Evolutionary conservation across 1,140 invertebrate species (phyloP), one percentile per base, ranked within the genome.

Genomic region (Drosophila pachea): DNA sequence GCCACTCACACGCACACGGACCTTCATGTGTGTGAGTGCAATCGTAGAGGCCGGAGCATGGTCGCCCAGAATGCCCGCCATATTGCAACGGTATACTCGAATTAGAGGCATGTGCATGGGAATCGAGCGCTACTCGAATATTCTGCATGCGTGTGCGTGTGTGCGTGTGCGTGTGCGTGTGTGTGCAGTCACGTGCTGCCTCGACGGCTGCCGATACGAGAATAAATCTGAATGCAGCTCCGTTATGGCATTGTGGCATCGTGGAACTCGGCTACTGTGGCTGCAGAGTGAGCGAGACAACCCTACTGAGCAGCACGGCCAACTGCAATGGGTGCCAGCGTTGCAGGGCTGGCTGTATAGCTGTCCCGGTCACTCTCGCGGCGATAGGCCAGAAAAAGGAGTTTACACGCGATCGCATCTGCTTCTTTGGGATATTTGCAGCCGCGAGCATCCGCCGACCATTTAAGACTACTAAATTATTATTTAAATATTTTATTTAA

Each of bases 311-410:
- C 12, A 60, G 33, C 55, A 68, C 22, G 29, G 50, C 29, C 35
- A 54, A 43, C 40, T 4, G 40, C 56, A n/a, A 36, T 38, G 53
- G 53, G 5, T 12, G 45, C 33, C 33, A 54, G 14, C 29, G 38
- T 45, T 58, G 50, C 35, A 9, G 40, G 64, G 54, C 62, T 71
- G 74, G 66, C 58, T 29, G 40, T 60, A 35, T 32, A 49, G 48
- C 16, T 38, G 54, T 56, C 75, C 35, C 47, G 48, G 32, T 50
- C 59, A 50, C 32, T 48, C 43, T 31, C 0, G 40, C 38, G 36
- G 35, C 53, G 65, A 64, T 83, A 83, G 75, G 74, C 62, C 68
- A 64, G 58, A 49, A 75, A 58, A 72, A 38, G 62, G 60, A 54
- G 48, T 11, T 49, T 22, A 22, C 22, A 22, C 22, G 22, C 22